These are phyloP conservation scores for Pasiphila rectangulata DNA, from an alignment of 2,888 invertebrate species.

Conservation along the genomic window DNA sequence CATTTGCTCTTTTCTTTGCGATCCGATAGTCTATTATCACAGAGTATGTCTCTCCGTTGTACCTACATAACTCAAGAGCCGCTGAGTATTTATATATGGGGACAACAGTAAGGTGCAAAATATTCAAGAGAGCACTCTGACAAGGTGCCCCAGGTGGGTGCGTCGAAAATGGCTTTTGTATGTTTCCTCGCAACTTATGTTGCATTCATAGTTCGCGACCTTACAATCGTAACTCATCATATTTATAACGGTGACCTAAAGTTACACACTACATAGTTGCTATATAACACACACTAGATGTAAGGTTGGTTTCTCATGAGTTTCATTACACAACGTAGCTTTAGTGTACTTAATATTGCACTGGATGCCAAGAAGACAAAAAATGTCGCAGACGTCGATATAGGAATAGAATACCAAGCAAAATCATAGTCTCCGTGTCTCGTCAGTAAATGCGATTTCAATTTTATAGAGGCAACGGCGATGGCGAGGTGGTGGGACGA, in stretches of 20 bases:
- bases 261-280: too few species aligned
- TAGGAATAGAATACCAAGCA: slow-evolving; percentile 40
- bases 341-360: slow-evolving; percentile 3
- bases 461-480: slow-evolving; percentile 65
- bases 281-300: too few species aligned
- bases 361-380: too few species aligned
- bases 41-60: background rate
- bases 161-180: slow-evolving; percentile 64
- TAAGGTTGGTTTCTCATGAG: too few species aligned
- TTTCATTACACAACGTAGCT: too few species aligned
- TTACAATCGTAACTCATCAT: slow-evolving; percentile 28
- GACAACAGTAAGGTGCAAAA: slow-evolving; percentile 31
- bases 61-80: slow-evolving; percentile 7
- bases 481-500: slow-evolving; percentile 56
- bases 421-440: slow-evolving; percentile 54
- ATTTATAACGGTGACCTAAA: background rate
- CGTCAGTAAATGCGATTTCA: slow-evolving; percentile 72
- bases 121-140: slow-evolving; percentile 30
- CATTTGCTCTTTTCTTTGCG: background rate
- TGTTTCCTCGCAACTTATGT: slow-evolving; percentile 45
- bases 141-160: slow-evolving; percentile 52
- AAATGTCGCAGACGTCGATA: too few species aligned
- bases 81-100: slow-evolving; percentile 17
- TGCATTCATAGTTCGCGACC: slow-evolving; percentile 39
- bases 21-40: slow-evolving; percentile 8